phyloP scores from a whole-genome alignment of 1,140 invertebrate genomes.

The Lysiphlebus fabarum region DNA sequence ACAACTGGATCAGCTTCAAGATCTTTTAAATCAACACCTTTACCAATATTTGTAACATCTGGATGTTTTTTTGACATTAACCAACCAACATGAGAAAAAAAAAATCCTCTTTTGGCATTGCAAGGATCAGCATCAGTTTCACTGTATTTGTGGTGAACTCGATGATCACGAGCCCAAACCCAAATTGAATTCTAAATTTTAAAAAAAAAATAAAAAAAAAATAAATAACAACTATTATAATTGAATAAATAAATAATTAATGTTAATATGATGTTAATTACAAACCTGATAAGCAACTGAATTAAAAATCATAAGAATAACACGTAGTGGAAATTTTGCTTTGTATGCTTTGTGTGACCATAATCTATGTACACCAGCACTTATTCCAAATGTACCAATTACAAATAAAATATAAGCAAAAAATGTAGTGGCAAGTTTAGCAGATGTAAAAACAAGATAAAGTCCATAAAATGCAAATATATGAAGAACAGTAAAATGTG shows the following conservation, averaged over 20 bases:
- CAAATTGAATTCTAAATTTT: slow-evolving; percentile 62
- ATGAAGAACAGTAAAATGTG: no score
- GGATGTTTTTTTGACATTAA: slow-evolving; percentile 82
- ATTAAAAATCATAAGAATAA: slow-evolving; percentile 31
- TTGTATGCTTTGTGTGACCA: slow-evolving; percentile 65
- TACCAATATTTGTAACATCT: slow-evolving; percentile 71
- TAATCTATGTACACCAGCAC: slow-evolving; percentile 62
- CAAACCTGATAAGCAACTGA: slow-evolving; percentile 5
- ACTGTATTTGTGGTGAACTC: slow-evolving; percentile 86
- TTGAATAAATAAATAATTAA: not conserved
- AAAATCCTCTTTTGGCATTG: slow-evolving; percentile 82
- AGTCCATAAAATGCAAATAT: no score
- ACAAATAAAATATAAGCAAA: slow-evolving; percentile 8
- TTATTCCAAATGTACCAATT: slow-evolving; percentile 53
- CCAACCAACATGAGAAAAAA: slow-evolving; percentile 91
- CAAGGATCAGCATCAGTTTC: slow-evolving; percentile 90
- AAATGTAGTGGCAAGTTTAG: no score
- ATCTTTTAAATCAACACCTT: slow-evolving; percentile 76
- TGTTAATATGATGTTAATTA: no score
- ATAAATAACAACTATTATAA: slow-evolving; percentile 1
- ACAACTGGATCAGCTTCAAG: slow-evolving; percentile 72
- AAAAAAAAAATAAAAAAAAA: not conserved
- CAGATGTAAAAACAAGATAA: no score
- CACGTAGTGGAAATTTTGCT: slow-evolving; percentile 58
- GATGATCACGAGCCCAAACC: slow-evolving; percentile 76